Base-by-base conservation (phyloP, 2,888 invertebrate genomes). In the Siphonodentalium dalli region DNA sequence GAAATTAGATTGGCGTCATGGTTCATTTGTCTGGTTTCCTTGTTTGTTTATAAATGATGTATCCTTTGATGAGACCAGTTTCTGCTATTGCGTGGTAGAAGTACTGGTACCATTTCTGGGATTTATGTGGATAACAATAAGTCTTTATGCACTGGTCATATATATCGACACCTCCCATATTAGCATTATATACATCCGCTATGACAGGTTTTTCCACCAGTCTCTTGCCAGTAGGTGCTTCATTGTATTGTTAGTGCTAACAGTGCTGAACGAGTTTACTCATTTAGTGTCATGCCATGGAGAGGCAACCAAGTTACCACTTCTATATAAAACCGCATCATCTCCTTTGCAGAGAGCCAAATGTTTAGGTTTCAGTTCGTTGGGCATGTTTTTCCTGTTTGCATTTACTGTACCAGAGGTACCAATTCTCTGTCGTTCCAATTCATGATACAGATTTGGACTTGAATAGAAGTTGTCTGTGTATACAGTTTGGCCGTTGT, bases 131-230 rank as follows among this genome's bases (percentile, higher is more conserved):
- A 28, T 52, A 52, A 7, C 40, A 31, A 31, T 56, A 52, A 20
- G 34, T 43, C 7, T 42, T 42, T 20, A 42, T 5, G 13, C 15
- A 11, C 37, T 52, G 47, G 43, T 52, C 45, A 31, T 38, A 34
- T 5, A 38, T 33, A 28, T 56, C 56, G 11, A 56, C 52, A 7
- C 56, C 51, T 23, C 47, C 42, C 52, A 56, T 56, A 29, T 52
- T 18, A 15, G 31, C 31, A 35, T 51, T 55, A 35, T 55, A 51
- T 11, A 35, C 42, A 24, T 42, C 40, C n/a, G 27, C 42, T 15
- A 44, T 40, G 9, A 45, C 24, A 7, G 41, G 56, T 20, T 52
- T 51, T 26, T 39, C 40, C 15, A 47, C 37, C 9, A 1, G 8
- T 13, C 47, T 0, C 21, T 33, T 33, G 5, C 51, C 56, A n/a